Conservation (phyloP, 1,140 invertebrate genomes). For the Drosophila seguyi region DNA sequence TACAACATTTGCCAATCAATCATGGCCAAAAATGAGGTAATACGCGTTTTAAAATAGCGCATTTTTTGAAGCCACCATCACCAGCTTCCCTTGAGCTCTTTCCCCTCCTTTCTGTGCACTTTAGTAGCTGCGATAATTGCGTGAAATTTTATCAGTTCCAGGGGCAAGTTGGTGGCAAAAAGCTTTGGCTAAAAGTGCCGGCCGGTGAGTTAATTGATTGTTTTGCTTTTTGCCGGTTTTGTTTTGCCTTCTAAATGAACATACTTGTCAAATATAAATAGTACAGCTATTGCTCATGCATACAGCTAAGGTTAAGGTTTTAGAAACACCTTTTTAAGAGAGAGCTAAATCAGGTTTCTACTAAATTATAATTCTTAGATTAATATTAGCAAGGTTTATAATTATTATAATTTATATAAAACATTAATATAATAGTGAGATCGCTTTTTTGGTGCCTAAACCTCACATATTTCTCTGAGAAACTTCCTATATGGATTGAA, state of each 20-base stretch:
- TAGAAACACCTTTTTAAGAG: background rate
- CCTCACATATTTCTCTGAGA: too few species aligned
- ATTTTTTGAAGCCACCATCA: background rate
- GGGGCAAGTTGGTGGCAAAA: constrained; percentile 16
- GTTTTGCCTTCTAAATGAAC: constrained; percentile 9
- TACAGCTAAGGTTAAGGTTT: background rate
- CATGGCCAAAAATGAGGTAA: constrained; percentile 46
- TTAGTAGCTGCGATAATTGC: constrained; percentile 29
- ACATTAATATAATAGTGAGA: too few species aligned
- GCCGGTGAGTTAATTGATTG: constrained; percentile 42
- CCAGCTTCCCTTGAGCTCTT: background rate
- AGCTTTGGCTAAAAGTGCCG: constrained; percentile 32
- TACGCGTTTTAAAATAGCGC: constrained; percentile 39
- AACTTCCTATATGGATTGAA: too few species aligned
- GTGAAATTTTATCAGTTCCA: constrained; percentile 57
- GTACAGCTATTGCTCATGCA: background rate
- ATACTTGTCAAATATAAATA: constrained; percentile 20
- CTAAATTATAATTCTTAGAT: too few species aligned
- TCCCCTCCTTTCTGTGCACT: background rate
- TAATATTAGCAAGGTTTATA: too few species aligned
- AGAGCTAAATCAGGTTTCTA: background rate
- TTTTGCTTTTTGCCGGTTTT: constrained; percentile 20
- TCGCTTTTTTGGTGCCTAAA: too few species aligned
- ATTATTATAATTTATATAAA: too few species aligned
- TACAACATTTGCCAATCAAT: constrained; percentile 45